phyloP scores from a whole-genome alignment of 2,888 invertebrate genomes.

The Axea sp. region DNA sequence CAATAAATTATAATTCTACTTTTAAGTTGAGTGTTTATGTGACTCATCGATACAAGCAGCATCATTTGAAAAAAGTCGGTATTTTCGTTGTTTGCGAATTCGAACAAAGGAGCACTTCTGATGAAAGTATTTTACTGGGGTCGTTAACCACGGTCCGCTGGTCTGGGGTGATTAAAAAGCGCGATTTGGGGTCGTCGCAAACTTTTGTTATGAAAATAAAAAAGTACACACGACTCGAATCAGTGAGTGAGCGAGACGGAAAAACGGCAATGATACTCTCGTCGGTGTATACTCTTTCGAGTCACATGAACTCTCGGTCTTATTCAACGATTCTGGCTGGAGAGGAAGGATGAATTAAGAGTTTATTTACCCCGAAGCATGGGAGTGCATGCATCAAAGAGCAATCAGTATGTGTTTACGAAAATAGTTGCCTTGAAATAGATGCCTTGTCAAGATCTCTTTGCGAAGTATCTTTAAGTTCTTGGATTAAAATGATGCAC shows the following conservation, averaged over 20 bases:
- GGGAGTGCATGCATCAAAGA: slow-evolving; percentile 47
- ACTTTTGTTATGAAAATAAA: slow-evolving; percentile 3
- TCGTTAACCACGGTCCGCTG: slow-evolving; percentile 68
- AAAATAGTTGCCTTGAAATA: slow-evolving; percentile 59
- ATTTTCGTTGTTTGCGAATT: slow-evolving; percentile 67
- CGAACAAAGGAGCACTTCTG: slow-evolving; percentile 69
- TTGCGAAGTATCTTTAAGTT: slow-evolving; percentile 34
- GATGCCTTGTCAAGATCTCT: slow-evolving; percentile 52
- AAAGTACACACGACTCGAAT: not conserved
- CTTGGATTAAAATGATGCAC: slow-evolving; percentile 39
- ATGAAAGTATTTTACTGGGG: slow-evolving; percentile 65
- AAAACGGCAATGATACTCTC: no score
- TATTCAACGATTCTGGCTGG: slow-evolving; percentile 27
- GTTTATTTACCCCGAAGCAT: slow-evolving; percentile 54
- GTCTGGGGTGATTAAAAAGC: slow-evolving; percentile 58
- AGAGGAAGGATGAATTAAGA: slow-evolving; percentile 58
- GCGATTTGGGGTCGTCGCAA: slow-evolving; percentile 4
- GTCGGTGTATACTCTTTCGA: slow-evolving; percentile 3
- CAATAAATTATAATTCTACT: no score
- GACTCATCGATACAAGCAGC: slow-evolving; percentile 19
- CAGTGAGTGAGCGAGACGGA: no score
- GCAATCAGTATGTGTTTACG: slow-evolving; percentile 45
- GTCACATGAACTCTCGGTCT: slow-evolving; percentile 11
- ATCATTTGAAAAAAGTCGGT: slow-evolving; percentile 9
- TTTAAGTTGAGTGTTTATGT: no score